Evolutionary conservation across 2,797 vertebrate species (phyloP), one percentile per base, ranked within the genome.

Genomic region (Benthosema pterotum): DNA sequence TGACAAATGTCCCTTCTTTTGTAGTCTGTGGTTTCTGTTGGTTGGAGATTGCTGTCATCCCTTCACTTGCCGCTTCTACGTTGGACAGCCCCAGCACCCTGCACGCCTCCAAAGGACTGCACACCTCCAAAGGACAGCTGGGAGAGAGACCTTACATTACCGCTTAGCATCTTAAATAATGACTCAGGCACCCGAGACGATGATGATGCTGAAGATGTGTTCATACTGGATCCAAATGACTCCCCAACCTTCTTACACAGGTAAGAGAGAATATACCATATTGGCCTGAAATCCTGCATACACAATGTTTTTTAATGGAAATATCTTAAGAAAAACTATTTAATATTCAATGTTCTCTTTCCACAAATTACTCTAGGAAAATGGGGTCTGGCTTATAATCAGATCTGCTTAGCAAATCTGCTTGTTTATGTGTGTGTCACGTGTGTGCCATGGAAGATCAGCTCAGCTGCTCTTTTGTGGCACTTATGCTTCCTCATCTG

Each of bases 121-220:
- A 95, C 95, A 7, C 95, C 94, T 0, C 92, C 91, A 25, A 88
- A 81, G 59, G 81, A 87, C 12, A 88, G 79, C 54, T 91, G 88
- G 86, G 88, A 91, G 19, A 75, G 51, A 18, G 90, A 93, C 46
- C 5, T 86, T 66, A 80, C 86, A 42, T 64, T 92, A 76, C 76
- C 86, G 45, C 66, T 89, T 32, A 89, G 91, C 52, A 81, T 87
- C 64, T 83, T 89, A 74, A 83, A 83, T 14, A 88, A 87, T 32
- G 92, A 93, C 2, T 87, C 88, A 0, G 91, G 87, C 11, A 92
- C 86, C 17, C 74, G 86, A 14, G 88, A 87, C 12, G 84, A 92
- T 0, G 91, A 93, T 8, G 91, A 93, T 8, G 72, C 74, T 1
- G 74, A 15, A 46, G 45, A 46, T 46, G 76, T 91, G 48, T 89